Evolutionary conservation across 1,140 invertebrate species (phyloP).

Genomic region (Lamellibrachia luymesi): DNA sequence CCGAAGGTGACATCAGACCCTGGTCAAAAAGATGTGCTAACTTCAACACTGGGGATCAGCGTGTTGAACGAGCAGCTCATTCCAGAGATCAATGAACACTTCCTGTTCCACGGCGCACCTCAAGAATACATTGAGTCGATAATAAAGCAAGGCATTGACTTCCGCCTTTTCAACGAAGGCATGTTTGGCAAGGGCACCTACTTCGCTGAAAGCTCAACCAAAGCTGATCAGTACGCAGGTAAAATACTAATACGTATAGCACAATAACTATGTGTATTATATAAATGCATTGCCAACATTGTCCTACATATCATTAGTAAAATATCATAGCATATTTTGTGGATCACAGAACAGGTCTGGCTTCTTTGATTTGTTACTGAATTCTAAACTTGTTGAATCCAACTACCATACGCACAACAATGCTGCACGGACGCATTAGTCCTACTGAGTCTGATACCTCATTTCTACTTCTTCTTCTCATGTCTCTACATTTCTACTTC

Average conservation of each 20-base stretch:
- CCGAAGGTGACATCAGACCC: background rate
- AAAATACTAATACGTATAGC: background rate
- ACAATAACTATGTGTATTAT: background rate
- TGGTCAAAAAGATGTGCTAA: background rate
- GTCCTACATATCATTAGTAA: too few species aligned
- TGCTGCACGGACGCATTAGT: too few species aligned
- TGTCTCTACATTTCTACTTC: too few species aligned
- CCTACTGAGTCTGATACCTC: too few species aligned
- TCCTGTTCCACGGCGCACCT: background rate
- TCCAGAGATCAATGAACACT: background rate
- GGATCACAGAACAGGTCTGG: too few species aligned
- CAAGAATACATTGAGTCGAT: background rate
- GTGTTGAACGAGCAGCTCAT: background rate
- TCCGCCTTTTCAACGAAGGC: constrained; percentile 1
- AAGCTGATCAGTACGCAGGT: constrained; percentile 14
- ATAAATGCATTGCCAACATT: too few species aligned
- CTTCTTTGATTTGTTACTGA: too few species aligned
- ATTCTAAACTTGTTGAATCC: too few species aligned
- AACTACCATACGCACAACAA: too few species aligned
- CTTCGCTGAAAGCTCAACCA: background rate
- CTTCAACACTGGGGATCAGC: background rate
- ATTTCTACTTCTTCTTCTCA: too few species aligned
- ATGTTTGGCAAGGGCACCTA: constrained; percentile 23
- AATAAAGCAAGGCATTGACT: background rate
- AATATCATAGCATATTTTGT: too few species aligned